Base-by-base conservation (phyloP, 2,888 invertebrate genomes). In the Mimachlamys varia region DNA sequence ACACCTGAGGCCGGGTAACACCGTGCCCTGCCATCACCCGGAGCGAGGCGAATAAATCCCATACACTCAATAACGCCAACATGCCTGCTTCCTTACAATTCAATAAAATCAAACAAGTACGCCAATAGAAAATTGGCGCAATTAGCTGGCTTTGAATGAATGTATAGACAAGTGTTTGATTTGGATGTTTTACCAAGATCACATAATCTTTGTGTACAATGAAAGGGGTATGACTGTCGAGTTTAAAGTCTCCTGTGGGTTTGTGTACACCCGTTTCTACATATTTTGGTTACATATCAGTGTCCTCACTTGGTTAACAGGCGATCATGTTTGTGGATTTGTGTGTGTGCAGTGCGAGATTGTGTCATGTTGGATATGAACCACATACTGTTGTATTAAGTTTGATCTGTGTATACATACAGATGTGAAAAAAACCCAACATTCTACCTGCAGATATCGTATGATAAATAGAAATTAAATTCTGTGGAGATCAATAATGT, bases 111-210 rank as follows among this genome's bases (percentile, higher is more conserved):
- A 76, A 76, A 76, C 76, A 27, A 76, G 33, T 76, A 33, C 33
- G 27, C 76, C 27, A 76, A 76, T 76, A 76, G 76, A 76, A 76
- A 76, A 76, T 76, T 22, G 76, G 27, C 76, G 76, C 76, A 76
- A 76, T 76, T 76, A 76, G 76, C 76, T 76, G 76, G 27, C 33
- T 33, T 62, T 27, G 33, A 76, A 76, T 76, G 27, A 1, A 7
- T 76, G 76, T 76, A 76, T 76, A 76, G 76, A 22, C 76, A 33
- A 7, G 76, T 76, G 33, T 76, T 76, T 76, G 76, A 76, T 76
- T 76, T 76, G 76, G 76, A 76, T 76, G 76, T 76, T 76, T 76
- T 76, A 27, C 76, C 76, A 76, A 76, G 76, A 76, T 76, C 76
- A 76, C 76, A 76, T 76, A 76, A 76, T 76, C 76, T 76, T 76